Base-by-base conservation (phyloP, 2,888 invertebrate species). In the Aleiodes leptofemur region DNA sequence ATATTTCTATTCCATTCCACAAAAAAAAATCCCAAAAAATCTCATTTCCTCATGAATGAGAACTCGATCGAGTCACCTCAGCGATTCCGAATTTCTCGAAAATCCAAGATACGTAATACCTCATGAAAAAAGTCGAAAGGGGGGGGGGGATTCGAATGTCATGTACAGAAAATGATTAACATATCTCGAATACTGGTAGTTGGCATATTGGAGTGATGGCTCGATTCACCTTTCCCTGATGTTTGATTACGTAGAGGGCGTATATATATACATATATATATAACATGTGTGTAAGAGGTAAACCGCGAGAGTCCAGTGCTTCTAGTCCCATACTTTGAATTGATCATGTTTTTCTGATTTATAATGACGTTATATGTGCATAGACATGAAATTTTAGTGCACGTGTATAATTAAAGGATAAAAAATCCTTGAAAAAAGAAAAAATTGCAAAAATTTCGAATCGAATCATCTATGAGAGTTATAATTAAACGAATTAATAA, bases 161-260 rank as follows among this genome's bases (percentile, higher is more conserved):
- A 31, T 69, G 43, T 56, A 50, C 73, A 73, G 59, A 16, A 23
- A 29, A 38, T 61, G 74, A 74, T 74, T 74, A 74, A 74, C 74
- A 74, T 69, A 74, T 74, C 14, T 13, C 55, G 43, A 69, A 50
- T 53, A 50, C 43, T 59, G 59, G 43, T 43, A 43, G 69, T 50
- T 59, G 74, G 29, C 51, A 53, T 57, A 69, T 48, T 59, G 51
- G 51, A 51, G 34, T 64, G 59, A 73, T 55, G 53, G 43, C 64
- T 68, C 31, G 68, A 73, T 56, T 56, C 43, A 64, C 72, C 64
- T 72, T 72, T 64, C 43, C 64, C 34, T 16, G 29, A 61, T 38
- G 61, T 61, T 61, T 43, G 61, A 61, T 61, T 43, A 61, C 43
- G 9, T 9, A 11, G 9, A 38, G 61, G 14, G 61, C 14, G 43